Conservation (phyloP, 1,140 invertebrate species). For the Leptinotarsa lineolata region DNA sequence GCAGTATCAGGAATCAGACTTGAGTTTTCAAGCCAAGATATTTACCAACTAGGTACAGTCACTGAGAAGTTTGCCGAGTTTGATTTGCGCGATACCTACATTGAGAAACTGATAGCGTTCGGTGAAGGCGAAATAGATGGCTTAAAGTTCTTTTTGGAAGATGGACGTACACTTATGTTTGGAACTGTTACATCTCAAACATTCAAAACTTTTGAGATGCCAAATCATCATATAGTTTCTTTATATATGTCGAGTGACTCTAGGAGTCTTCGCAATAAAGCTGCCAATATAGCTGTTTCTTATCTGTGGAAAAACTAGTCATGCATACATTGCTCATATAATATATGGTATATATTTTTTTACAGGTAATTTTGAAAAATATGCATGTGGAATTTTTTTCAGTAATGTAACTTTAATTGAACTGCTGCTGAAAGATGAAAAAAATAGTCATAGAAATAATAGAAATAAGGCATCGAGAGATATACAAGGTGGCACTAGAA, state of each 20-base stretch:
- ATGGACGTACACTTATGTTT: background rate
- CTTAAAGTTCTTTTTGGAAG: background rate
- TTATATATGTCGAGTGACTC: background rate
- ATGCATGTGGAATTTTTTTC: no score
- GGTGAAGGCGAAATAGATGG: background rate
- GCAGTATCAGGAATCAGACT: background rate
- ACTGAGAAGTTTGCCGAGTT: background rate
- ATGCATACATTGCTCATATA: no score
- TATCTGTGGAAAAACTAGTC: background rate
- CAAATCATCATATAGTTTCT: background rate
- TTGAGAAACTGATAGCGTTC: background rate
- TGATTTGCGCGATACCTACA: background rate
- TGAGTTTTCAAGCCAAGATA: background rate
- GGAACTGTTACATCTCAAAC: background rate
- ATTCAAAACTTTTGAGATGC: conserved; percentile 2
- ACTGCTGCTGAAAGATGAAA: no score
- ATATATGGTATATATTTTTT: no score
- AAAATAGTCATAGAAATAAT: no score
- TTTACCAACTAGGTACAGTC: background rate
- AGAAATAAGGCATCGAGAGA: no score
- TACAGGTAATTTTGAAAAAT: no score
- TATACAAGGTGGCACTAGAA: no score
- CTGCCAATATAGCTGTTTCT: background rate
- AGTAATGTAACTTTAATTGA: no score
- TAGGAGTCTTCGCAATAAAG: background rate